Percentiles rank a stretch among this genome's conserved stretches.
These are phyloP conservation scores for Equus quagga DNA, from an alignment of 2,113 vertebrate genomes.

Conservation along the genomic window DNA sequence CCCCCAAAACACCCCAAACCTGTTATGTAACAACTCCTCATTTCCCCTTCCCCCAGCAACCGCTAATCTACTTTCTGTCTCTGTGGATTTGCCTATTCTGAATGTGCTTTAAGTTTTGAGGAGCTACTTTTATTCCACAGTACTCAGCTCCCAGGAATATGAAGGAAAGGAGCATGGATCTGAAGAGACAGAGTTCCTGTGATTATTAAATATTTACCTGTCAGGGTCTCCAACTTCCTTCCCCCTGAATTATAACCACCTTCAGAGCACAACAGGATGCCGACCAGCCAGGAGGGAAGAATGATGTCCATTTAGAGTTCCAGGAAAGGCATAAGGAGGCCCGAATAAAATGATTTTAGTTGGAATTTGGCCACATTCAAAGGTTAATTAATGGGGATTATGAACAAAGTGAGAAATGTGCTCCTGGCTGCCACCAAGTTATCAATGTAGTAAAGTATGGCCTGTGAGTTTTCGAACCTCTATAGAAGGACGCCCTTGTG, in stretches of 20 bases:
- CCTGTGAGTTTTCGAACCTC: neutral
- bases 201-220: slow-evolving; percentile 47
- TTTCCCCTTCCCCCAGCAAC: neutral
- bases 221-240: neutral
- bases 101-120: slow-evolving; percentile 43
- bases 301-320: slow-evolving; percentile 70
- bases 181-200: neutral
- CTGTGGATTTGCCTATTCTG: neutral
- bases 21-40: neutral
- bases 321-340: slow-evolving; percentile 24
- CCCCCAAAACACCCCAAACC: neutral
- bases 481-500: slow-evolving; percentile 18
- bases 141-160: neutral
- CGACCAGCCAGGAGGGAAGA: neutral
- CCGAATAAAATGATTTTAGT: slow-evolving; percentile 68
- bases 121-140: slow-evolving; percentile 43
- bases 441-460: slow-evolving; percentile 16
- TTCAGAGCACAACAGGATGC: neutral
- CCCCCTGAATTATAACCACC: neutral
- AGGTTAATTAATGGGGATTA: slow-evolving; percentile 67
- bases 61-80: neutral
- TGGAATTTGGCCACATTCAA: slow-evolving; percentile 71
- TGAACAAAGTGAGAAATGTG: slow-evolving; percentile 73
- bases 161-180: neutral
- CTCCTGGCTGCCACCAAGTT: slow-evolving; percentile 13